A percentile compares a stretch with the other conserved stretches of the same genome.
Evolutionary conservation across 2,113 vertebrate genomes (phyloP).

Genomic region (Etia nguti): DNA sequence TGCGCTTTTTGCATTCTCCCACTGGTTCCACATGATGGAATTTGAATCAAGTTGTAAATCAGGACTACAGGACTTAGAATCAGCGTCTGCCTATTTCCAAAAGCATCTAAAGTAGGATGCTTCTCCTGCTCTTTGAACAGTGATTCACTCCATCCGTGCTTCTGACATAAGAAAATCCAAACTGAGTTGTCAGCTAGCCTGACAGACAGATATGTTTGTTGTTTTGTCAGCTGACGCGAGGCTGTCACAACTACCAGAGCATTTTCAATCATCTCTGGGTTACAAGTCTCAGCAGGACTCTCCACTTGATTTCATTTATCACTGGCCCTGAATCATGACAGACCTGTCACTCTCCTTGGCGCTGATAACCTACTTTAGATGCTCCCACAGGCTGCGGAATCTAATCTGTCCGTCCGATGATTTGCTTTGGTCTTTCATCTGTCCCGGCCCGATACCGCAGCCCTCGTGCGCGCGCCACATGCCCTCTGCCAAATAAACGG

Average conservation of each 20-base stretch:
- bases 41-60: not conserved
- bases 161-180: not conserved
- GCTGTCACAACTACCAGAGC: conserved; percentile 2
- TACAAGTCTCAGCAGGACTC: conserved; percentile 46
- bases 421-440: conserved; percentile 28
- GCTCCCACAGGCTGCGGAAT: conserved; percentile 36
- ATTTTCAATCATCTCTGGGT: conserved; percentile 46
- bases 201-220: conserved; percentile 36
- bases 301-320: conserved; percentile 57
- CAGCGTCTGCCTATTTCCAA: not conserved
- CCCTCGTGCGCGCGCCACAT: not conserved
- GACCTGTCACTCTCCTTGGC: conserved; percentile 40
- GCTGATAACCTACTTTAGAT: conserved; percentile 56
- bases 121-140: not conserved
- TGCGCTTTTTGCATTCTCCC: not conserved
- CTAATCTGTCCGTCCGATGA: conserved; percentile 44
- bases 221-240: conserved; percentile 31
- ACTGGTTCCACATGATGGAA: not conserved
- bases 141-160: not conserved
- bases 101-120: not conserved
- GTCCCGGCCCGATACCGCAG: not conserved
- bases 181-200: conserved; percentile 1
- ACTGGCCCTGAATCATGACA: conserved; percentile 50
- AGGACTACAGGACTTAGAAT: not conserved
- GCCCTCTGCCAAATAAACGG: conserved; percentile 14